A percentile compares a stretch with the other conserved stretches of the same genome.
Conservation (phyloP, 64 coral and sea anemone genomes). For the Porites australiensis region DNA sequence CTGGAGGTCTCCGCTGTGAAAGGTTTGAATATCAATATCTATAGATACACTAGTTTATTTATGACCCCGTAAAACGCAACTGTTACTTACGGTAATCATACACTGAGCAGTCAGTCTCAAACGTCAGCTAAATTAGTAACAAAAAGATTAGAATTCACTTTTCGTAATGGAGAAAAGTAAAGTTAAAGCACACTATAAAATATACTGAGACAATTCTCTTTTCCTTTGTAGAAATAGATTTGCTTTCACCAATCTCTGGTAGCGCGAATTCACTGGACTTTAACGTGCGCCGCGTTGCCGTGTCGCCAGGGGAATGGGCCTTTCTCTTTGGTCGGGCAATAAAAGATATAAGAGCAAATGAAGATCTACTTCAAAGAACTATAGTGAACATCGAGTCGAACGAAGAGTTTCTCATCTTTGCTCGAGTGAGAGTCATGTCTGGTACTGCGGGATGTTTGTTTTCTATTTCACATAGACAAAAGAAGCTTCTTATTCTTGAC, state of each 20-base stretch:
- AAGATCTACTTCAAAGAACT: constrained; percentile 20
- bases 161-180: too few species aligned
- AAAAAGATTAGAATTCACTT: too few species aligned
- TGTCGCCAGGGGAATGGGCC: neutral
- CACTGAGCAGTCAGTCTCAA: too few species aligned
- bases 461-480: constrained; percentile 71
- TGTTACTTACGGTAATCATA: too few species aligned
- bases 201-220: too few species aligned
- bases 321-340: constrained; percentile 1
- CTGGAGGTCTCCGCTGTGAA: too few species aligned
- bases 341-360: neutral
- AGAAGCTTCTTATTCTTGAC: constrained; percentile 63
- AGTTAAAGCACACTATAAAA: neutral
- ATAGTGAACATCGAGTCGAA: constrained; percentile 60
- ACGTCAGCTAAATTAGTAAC: too few species aligned
- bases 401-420: constrained; percentile 42
- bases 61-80: too few species aligned
- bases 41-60: too few species aligned
- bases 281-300: neutral
- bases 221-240: constrained; percentile 17
- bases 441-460: constrained; percentile 46
- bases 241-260: neutral
- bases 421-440: neutral
- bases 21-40: too few species aligned
- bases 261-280: neutral